Evolutionary conservation across 1,140 invertebrate species (phyloP), one percentile per base, ranked within the genome.

Genomic region (Drosophila cardini): DNA sequence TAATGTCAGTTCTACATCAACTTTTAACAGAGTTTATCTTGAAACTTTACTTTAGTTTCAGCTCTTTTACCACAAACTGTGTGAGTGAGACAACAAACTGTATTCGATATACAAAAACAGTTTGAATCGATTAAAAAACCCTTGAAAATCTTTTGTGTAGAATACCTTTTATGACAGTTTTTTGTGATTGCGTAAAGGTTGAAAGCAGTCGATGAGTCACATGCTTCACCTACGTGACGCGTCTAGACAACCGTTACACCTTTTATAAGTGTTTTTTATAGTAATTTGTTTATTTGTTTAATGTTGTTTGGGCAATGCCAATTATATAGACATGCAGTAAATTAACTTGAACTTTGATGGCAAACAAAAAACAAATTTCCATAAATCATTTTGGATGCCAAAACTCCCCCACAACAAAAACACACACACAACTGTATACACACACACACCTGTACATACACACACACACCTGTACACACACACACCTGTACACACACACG

Each of bases 1-100:
- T 82, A 82, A 86, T 86, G 76, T 76, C 78, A 85, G 78, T 38
- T 78, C 67, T 45, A 78, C 76, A 71, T 79, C 61, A 71, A 77
- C 45, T 40, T 36, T 43, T 58, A 71, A 26, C 50, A 74, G 21
- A 15, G 21, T 50, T 50, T 40, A 58, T 32, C 43, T 40, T 58
- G 52, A 64, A 71, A 60, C 63, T 55, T 68, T 34, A 63, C 73
- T 72, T 55, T 53, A 64, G 32, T 16, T 13, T 32, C n/a, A 46
- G 38, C 40, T 53, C 50, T 67, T 62, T 63, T 72, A 45, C 34
- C 56, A 57, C n/a, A 15, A 43, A n/a, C 26, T 53, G 11, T 53
- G 10, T 7, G 32, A 26, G 21, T 78, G 57, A 30, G 53, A 26
- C 56, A 74, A 48, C 61, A 46, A 82, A 53, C 56, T 48, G 18